Conservation (phyloP, 2,797 vertebrate species). For the Lophius americanus region DNA sequence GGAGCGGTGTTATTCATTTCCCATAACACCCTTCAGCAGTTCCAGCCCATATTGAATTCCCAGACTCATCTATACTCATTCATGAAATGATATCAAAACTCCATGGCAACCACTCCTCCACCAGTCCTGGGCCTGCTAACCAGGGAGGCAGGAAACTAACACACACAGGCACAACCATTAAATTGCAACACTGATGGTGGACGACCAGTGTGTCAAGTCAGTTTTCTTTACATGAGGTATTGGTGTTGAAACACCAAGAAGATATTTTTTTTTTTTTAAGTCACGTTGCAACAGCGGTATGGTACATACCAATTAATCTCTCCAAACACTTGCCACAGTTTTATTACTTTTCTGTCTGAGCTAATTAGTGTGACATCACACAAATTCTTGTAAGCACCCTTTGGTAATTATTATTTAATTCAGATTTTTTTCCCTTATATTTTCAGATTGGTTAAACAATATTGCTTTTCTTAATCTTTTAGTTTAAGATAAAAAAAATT, state of each 20-base stretch:
- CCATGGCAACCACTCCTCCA: conserved; percentile 73
- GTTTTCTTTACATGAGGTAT: conserved; percentile 39
- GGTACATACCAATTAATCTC: conserved; percentile 18
- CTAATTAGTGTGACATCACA: conserved; percentile 3
- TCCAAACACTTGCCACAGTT: conserved; percentile 13
- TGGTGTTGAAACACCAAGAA: conserved; percentile 31
- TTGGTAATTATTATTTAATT: no score
- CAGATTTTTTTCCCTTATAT: no score
- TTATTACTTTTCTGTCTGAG: conserved; percentile 18
- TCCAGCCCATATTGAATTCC: conserved; percentile 72
- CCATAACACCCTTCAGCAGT: conserved; percentile 71
- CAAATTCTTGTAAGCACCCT: conserved; percentile 7
- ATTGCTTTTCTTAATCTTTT: conserved; percentile 11
- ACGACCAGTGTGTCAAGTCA: conserved; percentile 37
- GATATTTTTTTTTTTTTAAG: no score
- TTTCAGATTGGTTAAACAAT: conserved; percentile 11
- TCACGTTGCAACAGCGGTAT: conserved; percentile 10
- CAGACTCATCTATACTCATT: conserved; percentile 79
- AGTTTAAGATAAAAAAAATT: conserved; percentile 5
- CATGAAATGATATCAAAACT: conserved; percentile 79
- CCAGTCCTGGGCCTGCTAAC: conserved; percentile 65
- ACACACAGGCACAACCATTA: conserved; percentile 31
- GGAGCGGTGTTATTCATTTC: conserved; percentile 52
- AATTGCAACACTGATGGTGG: conserved; percentile 42
- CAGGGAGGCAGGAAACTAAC: conserved; percentile 47